A percentile compares a stretch with the other conserved stretches of the same genome.
Conservation (phyloP, 2,797 vertebrate species). For the Carcharodon carcharias region DNA sequence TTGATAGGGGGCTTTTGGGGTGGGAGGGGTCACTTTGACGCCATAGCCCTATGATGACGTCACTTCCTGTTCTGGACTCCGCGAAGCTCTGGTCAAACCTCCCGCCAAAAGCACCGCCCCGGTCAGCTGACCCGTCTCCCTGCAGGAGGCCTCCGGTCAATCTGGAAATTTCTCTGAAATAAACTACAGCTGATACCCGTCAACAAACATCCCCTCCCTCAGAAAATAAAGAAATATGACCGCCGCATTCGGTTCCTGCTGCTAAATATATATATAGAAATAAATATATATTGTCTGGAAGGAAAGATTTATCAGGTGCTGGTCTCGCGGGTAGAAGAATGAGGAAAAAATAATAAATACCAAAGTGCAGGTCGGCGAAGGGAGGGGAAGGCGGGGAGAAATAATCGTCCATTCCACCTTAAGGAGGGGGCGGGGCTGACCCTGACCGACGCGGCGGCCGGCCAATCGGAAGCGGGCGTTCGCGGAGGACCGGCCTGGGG, state of each 20-base stretch:
- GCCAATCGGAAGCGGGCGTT: background rate
- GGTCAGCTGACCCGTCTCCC: background rate
- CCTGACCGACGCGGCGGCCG: background rate
- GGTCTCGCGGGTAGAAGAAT: too few species aligned
- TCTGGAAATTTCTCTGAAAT: background rate
- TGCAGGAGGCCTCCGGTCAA: background rate
- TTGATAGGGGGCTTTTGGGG: too few species aligned
- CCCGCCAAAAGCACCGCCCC: background rate
- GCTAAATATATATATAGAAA: too few species aligned
- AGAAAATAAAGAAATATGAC: background rate
- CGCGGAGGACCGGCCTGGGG: background rate
- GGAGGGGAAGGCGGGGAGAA: background rate
- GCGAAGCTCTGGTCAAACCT: background rate
- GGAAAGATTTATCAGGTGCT: too few species aligned
- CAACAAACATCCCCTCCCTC: too few species aligned
- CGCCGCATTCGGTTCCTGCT: background rate
- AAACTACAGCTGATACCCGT: too few species aligned
- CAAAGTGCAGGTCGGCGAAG: too few species aligned
- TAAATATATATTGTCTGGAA: too few species aligned
- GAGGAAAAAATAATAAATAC: too few species aligned
- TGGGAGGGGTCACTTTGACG: too few species aligned
- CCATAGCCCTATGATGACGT: background rate
- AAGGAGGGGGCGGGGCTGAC: background rate
- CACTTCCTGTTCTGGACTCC: background rate
- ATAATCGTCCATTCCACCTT: background rate